Percentiles rank a stretch among this genome's conserved stretches.
Evolutionary conservation across 2,888 invertebrate species (phyloP).

Genomic region (Lithophane socia): DNA sequence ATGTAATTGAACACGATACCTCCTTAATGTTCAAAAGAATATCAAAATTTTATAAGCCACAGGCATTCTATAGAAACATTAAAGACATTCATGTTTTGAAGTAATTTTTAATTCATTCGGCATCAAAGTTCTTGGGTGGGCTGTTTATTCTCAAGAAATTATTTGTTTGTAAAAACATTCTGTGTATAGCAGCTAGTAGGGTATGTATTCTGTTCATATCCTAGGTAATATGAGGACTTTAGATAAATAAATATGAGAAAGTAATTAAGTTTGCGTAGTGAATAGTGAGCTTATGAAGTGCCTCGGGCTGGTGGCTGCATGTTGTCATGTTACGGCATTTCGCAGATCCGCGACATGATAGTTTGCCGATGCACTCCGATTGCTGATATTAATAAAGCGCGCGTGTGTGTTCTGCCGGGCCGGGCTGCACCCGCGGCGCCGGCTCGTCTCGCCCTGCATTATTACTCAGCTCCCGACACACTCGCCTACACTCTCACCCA

Average conservation of each 20-base stretch:
- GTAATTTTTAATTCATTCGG: slow-evolving; percentile 42
- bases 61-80: slow-evolving; percentile 25
- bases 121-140: slow-evolving; percentile 37
- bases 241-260: slow-evolving; percentile 24
- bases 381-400: slow-evolving; percentile 82
- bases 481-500: slow-evolving; percentile 55
- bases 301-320: slow-evolving; percentile 66
- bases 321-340: slow-evolving; percentile 43
- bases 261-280: slow-evolving; percentile 46
- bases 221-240: neutral
- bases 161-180: slow-evolving; percentile 18
- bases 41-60: slow-evolving; percentile 25
- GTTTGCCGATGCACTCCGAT: slow-evolving; percentile 70
- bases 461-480: slow-evolving; percentile 76
- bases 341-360: slow-evolving; percentile 60
- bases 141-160: slow-evolving; percentile 18
- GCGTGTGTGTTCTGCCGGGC: slow-evolving; percentile 57
- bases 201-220: neutral
- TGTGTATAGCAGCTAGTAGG: neutral
- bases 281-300: slow-evolving; percentile 62
- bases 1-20: slow-evolving; percentile 34
- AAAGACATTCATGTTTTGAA: slow-evolving; percentile 42
- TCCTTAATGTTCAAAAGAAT: slow-evolving; percentile 36
- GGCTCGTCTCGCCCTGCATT: slow-evolving; percentile 81
- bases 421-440: slow-evolving; percentile 77